Percentiles rank a stretch among this genome's conserved stretches.
Evolutionary conservation across 2,113 vertebrate genomes (phyloP).

Genomic region (Chlamydotis undulata): DNA sequence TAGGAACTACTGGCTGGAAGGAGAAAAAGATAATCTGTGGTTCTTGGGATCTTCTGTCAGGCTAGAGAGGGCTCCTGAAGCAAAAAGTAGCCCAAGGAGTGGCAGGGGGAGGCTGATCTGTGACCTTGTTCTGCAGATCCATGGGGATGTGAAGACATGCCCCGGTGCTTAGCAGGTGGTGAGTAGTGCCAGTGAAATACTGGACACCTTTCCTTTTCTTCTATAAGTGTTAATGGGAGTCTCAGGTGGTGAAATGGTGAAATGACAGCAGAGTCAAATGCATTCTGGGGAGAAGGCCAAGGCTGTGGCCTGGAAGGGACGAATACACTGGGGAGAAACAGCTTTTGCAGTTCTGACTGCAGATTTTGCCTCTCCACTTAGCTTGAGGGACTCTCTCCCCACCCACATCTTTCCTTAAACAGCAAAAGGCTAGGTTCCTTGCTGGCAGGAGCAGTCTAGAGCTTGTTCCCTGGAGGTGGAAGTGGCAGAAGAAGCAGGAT

Average conservation of each 20-base stretch:
- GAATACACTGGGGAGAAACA: neutral
- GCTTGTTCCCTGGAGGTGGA: slow-evolving; percentile 16
- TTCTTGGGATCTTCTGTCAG: neutral
- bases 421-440: neutral
- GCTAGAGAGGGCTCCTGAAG: neutral
- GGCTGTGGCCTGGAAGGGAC: neutral
- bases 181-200: neutral
- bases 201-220: neutral
- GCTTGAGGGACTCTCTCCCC: slow-evolving; percentile 5
- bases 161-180: neutral
- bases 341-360: neutral
- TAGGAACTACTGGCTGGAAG: neutral
- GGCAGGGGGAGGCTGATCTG: neutral
- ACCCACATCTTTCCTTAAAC: slow-evolving; percentile 40
- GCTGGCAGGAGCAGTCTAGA: slow-evolving; percentile 42
- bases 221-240: neutral
- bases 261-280: neutral
- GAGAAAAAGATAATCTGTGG: neutral
- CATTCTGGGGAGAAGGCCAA: neutral
- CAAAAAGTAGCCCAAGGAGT: too few species aligned
- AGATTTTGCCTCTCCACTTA: neutral
- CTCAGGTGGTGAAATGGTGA: neutral
- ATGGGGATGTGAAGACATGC: neutral
- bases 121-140: neutral
- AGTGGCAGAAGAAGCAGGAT: slow-evolving; percentile 46